A percentile compares a stretch with the other conserved stretches of the same genome.
These are phyloP conservation scores for Dromas ardeola DNA, from an alignment of 2,113 vertebrate species.

Conservation along the genomic window DNA sequence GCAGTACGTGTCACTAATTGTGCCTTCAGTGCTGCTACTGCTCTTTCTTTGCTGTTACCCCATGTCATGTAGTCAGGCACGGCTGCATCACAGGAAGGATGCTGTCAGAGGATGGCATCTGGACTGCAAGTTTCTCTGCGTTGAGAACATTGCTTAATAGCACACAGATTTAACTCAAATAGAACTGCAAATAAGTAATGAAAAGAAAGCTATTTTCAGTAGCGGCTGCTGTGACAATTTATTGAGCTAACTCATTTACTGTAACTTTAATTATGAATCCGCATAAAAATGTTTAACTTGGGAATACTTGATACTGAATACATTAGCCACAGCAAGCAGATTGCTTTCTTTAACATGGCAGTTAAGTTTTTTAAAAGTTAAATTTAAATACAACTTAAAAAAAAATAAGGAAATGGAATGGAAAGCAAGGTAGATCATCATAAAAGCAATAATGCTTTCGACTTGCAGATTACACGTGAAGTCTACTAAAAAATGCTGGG, in stretches of 20 bases:
- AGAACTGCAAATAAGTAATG: not conserved
- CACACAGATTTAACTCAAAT: not conserved
- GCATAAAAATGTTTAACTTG: conserved; percentile 11
- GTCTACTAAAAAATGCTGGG: not conserved
- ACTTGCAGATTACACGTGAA: not conserved
- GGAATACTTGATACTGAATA: not conserved
- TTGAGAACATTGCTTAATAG: not conserved
- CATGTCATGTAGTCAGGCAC: not conserved
- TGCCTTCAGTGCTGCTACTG: not conserved
- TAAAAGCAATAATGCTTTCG: not conserved
- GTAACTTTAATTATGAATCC: conserved; percentile 28
- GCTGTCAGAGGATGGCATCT: not conserved
- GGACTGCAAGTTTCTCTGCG: not conserved
- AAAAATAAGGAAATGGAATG: not conserved
- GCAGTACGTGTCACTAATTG: not conserved
- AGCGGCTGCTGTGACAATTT: not conserved
- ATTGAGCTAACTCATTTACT: conserved; percentile 7
- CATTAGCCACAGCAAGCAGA: not conserved
- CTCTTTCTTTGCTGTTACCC: not conserved
- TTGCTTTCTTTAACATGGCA: not conserved
- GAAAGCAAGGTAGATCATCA: not conserved
- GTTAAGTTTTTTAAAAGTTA: not conserved
- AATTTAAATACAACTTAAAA: not conserved
- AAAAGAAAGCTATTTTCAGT: not conserved
- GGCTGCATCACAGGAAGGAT: not conserved